These are phyloP conservation scores for Drosophila orena DNA, from an alignment of 1,140 invertebrate species.

Conservation along the genomic window DNA sequence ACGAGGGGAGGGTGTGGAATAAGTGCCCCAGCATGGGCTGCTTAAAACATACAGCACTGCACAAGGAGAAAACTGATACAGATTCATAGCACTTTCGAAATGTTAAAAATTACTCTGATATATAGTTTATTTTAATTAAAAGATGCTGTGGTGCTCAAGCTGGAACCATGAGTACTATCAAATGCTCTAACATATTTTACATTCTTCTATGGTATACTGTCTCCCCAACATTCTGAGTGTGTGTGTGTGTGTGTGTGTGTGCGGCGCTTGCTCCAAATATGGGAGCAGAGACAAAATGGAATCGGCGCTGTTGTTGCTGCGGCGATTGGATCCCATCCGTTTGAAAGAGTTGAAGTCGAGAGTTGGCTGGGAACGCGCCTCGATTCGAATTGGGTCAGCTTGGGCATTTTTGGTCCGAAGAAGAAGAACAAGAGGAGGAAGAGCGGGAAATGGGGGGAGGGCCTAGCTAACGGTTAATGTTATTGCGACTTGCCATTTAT, in stretches of 20 bases:
- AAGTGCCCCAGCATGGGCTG: conserved; percentile 69
- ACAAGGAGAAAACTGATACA: not conserved
- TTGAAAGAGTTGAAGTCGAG: conserved; percentile 61
- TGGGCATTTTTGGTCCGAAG: conserved; percentile 69
- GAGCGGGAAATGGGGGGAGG: not conserved
- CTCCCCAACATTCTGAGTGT: conserved; percentile 8
- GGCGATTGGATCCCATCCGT: conserved; percentile 67
- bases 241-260: conserved; percentile 14
- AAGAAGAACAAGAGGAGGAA: conserved; percentile 7
- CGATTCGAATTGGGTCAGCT: conserved; percentile 72
- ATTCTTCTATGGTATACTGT: not conserved
- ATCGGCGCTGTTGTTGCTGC: conserved; percentile 44
- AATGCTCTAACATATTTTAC: not conserved
- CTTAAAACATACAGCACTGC: conserved; percentile 68
- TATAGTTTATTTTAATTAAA: too few species aligned
- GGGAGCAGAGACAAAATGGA: conserved; percentile 53
- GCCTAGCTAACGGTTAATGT: conserved; percentile 72
- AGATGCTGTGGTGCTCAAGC: not conserved
- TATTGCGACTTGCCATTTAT: conserved; percentile 81
- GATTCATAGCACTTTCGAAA: too few species aligned
- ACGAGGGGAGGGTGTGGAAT: conserved; percentile 26
- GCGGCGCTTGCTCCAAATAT: conserved; percentile 65
- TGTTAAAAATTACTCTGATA: too few species aligned
- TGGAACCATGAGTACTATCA: not conserved
- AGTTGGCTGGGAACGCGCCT: conserved; percentile 41